Base-by-base conservation (phyloP, 1,140 invertebrate species). In the Diachasmimorpha longicaudata region DNA sequence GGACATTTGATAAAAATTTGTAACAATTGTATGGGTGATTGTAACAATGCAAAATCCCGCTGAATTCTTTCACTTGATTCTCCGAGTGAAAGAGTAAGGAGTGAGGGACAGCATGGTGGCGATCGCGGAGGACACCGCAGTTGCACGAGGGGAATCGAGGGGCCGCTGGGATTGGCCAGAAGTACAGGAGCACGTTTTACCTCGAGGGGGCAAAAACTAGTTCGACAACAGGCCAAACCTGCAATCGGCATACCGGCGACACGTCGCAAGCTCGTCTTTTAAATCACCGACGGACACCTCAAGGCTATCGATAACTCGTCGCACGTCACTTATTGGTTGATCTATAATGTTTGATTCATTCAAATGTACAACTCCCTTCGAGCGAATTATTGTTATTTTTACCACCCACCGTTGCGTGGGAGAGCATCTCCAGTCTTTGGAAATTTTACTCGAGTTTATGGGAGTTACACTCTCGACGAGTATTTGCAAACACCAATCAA, bases 271-370 rank as follows among this genome's bases (percentile, higher is more conserved):
- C 81, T 86, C 83, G 80, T 83, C 84, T 86, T 85, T 84, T 86
- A 84, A 85, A 86, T 84, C 84, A 86, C 79, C 81, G 84, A 85
- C 82, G 79, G 85, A 86, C 85, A 85, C 84, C 81, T 87, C 85
- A 87, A 87, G 85, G 85, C 82, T 86, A 81, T 75, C 81, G 83
- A 83, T 85, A 81, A 83, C 80, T 82, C 79, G 81, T 72, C 76
- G 76, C 81, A 76, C 83, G 81, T 85, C 86, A 85, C 82, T 84
- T 84, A 78, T 77, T 52, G 14, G 48, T 52, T 70, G 67, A 46
- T 16, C 39, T 36, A 70, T 66, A 66, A 73, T 55, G 72, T 46
- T 67, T 13, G n/a, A 16, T 6, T 25, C 16, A 16, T 6, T 25
- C 16, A 31, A 19, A 66, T 46, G 52, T 71, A 70, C 25, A 42